Evolutionary conservation across 2,888 invertebrate genomes (phyloP).

Genomic region (Tromatobia lineatoria): DNA sequence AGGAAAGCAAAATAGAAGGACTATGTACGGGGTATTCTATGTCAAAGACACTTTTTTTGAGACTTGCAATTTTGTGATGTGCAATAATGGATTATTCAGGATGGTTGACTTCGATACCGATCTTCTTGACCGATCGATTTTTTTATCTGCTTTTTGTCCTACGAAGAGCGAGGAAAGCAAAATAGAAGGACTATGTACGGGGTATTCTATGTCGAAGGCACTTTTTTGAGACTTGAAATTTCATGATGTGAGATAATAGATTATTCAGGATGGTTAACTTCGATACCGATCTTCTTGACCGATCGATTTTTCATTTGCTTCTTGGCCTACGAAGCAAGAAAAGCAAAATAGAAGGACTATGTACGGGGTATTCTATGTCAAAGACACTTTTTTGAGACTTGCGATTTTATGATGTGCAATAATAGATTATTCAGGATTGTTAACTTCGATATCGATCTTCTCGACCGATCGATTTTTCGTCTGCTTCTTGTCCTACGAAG

Average conservation of each 20-base stretch:
- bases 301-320: background rate
- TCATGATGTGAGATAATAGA: constrained; percentile 33
- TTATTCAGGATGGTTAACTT: constrained; percentile 35
- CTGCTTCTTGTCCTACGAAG: background rate
- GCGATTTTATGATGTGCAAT: constrained; percentile 34
- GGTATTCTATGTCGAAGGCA: too few species aligned
- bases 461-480: background rate
- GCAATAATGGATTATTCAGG: constrained; percentile 42
- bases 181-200: too few species aligned
- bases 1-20: background rate
- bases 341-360: too few species aligned
- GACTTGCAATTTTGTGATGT: constrained; percentile 38
- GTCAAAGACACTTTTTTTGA: too few species aligned
- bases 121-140: constrained; percentile 27
- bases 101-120: constrained; percentile 45
- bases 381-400: background rate
- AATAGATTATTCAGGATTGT: constrained; percentile 44
- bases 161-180: background rate
- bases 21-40: too few species aligned
- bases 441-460: constrained; percentile 51
- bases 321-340: background rate
- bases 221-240: constrained; percentile 17
- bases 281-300: constrained; percentile 52
- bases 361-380: too few species aligned
- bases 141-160: background rate